Evolutionary conservation across 1,140 invertebrate species (phyloP).

Genomic region (Zaprionus camerounensis): DNA sequence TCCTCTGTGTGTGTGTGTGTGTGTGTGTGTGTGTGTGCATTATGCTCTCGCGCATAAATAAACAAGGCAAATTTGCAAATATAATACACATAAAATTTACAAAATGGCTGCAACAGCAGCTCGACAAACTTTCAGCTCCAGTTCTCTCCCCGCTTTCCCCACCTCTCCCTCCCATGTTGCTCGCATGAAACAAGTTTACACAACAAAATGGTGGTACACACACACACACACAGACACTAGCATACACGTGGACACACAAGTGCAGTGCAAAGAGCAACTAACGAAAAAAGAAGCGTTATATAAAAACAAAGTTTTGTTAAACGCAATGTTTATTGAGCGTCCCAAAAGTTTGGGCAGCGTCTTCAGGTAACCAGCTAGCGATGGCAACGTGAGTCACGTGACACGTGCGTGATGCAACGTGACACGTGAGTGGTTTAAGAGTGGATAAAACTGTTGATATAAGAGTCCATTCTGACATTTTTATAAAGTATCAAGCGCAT

Average conservation of each 20-base stretch:
- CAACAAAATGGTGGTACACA: slow-evolving; percentile 73
- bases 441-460: no score
- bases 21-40: slow-evolving; percentile 22
- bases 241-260: slow-evolving; percentile 30
- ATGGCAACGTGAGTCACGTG: slow-evolving; percentile 17
- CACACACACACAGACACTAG: slow-evolving; percentile 4
- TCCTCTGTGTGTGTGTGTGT: no score
- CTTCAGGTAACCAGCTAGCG: slow-evolving; percentile 51
- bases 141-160: background rate
- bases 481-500: no score
- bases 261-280: slow-evolving; percentile 66
- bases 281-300: slow-evolving; percentile 36
- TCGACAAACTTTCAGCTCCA: slow-evolving; percentile 48
- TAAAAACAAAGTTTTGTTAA: slow-evolving; percentile 65
- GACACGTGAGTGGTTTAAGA: background rate
- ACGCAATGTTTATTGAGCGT: slow-evolving; percentile 79
- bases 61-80: slow-evolving; percentile 79
- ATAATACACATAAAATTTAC: slow-evolving; percentile 80
- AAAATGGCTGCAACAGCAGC: slow-evolving; percentile 66
- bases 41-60: slow-evolving; percentile 76
- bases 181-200: slow-evolving; percentile 62
- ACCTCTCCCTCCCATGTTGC: slow-evolving; percentile 14
- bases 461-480: no score
- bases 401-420: background rate
- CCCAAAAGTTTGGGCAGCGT: slow-evolving; percentile 52